phyloP scores from a whole-genome alignment of 2,113 vertebrate genomes.

The cattle (Bos taurus) region ARS-UCD2.0 NC_037329.1:80262501-80263000 shows the following conservation, averaged over 20 bases:
- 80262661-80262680: not conserved
- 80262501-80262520: not conserved
- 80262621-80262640: not conserved
- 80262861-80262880: not conserved
- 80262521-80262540: constrained; percentile 32
- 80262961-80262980: not conserved
- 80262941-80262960: not conserved
- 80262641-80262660: not conserved
- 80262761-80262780: not conserved
- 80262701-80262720: not conserved
- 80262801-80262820: not conserved
- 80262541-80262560: not conserved
- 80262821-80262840: not conserved
- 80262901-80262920: not conserved
- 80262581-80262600: not conserved
- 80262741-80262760: not conserved
- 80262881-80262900: not conserved
- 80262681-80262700: not conserved
- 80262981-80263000: not conserved
- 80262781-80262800: not conserved
- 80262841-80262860: not conserved
- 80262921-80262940: not conserved
- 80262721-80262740: not conserved
- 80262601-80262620: not conserved
- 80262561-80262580: not conserved